Evolutionary conservation across 2,113 vertebrate species (phyloP).

Genomic region (Anarhynchus alexandrinus): DNA sequence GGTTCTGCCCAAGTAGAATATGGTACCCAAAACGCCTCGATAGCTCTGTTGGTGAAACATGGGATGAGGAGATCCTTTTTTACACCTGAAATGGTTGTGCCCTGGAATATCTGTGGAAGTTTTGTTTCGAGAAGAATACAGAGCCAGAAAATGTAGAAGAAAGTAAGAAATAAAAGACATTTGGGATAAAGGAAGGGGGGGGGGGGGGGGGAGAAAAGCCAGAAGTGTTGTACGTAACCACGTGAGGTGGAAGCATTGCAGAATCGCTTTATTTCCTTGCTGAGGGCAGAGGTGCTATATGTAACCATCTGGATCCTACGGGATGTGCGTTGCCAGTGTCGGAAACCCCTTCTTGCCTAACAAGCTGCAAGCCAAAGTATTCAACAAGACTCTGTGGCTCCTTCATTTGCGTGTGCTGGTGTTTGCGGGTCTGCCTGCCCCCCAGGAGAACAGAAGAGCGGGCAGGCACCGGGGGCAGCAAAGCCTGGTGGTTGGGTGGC

Average conservation of each 20-base stretch:
- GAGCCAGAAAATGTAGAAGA: background rate
- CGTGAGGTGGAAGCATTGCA: background rate
- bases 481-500: background rate
- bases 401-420: background rate
- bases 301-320: background rate
- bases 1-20: conserved; percentile 67
- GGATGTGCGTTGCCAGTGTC: background rate
- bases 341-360: conserved; percentile 36
- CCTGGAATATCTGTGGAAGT: conserved; percentile 51
- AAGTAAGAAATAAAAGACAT: background rate
- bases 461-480: background rate
- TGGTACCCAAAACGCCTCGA: conserved; percentile 45
- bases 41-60: conserved; percentile 73
- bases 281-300: background rate
- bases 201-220: background rate
- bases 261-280: background rate
- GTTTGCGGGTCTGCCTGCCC: background rate
- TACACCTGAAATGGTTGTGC: conserved; percentile 56
- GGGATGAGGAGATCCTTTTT: conserved; percentile 51
- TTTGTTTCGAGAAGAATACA: background rate
- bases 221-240: conserved; percentile 25
- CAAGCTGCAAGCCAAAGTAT: conserved; percentile 40
- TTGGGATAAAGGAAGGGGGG: background rate
- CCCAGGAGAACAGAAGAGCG: background rate
- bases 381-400: background rate